Evolutionary conservation across 2,113 vertebrate genomes (phyloP), one percentile per base, ranked within the genome.

Genomic region (Rhinoderma darwinii): DNA sequence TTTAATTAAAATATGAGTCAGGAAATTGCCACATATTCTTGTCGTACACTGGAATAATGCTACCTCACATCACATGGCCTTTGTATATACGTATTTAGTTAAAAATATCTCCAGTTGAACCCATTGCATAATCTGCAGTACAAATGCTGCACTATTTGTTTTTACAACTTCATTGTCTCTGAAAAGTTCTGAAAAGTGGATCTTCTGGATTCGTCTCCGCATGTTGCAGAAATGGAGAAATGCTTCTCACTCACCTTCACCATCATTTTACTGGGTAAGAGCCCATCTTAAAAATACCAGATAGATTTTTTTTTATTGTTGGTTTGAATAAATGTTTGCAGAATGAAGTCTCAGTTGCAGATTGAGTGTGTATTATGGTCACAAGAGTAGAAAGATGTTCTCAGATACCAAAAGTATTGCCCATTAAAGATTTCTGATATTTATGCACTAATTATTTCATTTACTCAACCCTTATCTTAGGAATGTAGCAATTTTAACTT

Each of bases 231-330:
- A 81, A 81, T 81, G 78, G 78, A 61, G 12, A 63, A n/a, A 41
- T 80, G 15, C 54, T 14, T 41, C 18, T 63, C 10, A n/a, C 6
- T 30, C 11, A 17, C 20, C 37, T 43, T 17, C n/a, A 15, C 39
- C 10, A 12, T 54, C 11, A 27, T 61, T 61, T 10, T 81, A 15
- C 25, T 81, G 56, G 78, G 78, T 81, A 81, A 81, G 78, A n/a
- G 17, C 0, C 27, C 12, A 27, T 9, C 37, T 74, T 50, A 68
- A 30, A 14, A 30, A 27, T 20, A 47, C 3, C 2, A 27, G 22
- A 47, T 47, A 2, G 27, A 44, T 44, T 2, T 30, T 18, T 32
- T 35, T 61, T 61, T n/a, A 61, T 27, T 27, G 11, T 27, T 61
- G 27, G n/a, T 61, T 27, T 27, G 9, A 61, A n/a, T 61, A 27